Base-by-base conservation (phyloP, 2,113 vertebrate species). In the Gymnogyps californianus region DNA sequence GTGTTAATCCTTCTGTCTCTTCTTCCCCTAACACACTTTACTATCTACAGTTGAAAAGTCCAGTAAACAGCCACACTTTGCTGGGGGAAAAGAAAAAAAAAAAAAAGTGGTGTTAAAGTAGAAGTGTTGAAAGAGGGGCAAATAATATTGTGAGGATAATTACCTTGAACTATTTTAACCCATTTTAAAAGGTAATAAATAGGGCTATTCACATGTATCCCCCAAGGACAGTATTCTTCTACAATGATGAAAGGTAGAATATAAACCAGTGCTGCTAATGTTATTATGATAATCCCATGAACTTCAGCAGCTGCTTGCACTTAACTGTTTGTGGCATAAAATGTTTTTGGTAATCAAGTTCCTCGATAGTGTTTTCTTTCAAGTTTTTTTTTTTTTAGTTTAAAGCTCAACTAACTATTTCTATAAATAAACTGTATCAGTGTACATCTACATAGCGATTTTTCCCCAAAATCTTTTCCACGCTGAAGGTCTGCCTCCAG, bases 141-240 rank as follows among this genome's bases (percentile, higher is more conserved):
- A 91, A 92, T 79, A 89, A 89, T 83, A 92, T 64, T 64, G 28
- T 38, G 82, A 81, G 20, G 36, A 76, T 65, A 91, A 95, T 86
- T 90, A 66, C 54, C 70, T 64, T 82, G 20, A 97, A 90, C 52
- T 38, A 57, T 65, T 96, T 94, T 87, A 96, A 79, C 34, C 5
- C 19, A 47, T 72, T 93, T 90, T 54, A 92, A 94, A 97, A 36
- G 29, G 31, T 85, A 96, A 96, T 65, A 96, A 86, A 79, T 62
- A 91, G 31, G 55, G 13, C 8, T n/a, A 83, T 85, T 94, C 52
- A 57, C 14, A 62, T 29, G 5, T 77, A 85, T 88, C 46, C 34
- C 46, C 44, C 51, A 76, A 91, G 59, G 46, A 94, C 34, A 76
- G 11, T 66, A 87, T 69, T 95, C 44, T 84, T 84, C 31, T 64